Conservation (phyloP, 1,140 invertebrate species). For the Solenopsis invicta region DNA sequence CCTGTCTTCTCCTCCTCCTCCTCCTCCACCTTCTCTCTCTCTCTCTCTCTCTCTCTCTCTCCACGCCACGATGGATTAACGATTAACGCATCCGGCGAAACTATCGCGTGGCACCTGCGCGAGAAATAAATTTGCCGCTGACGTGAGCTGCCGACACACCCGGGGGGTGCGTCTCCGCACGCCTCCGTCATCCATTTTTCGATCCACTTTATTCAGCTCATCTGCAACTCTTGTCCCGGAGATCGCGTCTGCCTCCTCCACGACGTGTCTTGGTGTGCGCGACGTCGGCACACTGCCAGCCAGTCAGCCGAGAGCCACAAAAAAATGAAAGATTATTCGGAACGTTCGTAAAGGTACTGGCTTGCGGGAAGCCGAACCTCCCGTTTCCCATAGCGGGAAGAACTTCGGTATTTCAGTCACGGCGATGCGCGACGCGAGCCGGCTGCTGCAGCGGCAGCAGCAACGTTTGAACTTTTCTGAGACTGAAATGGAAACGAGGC, state of each 20-base stretch:
- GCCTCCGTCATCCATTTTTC: conserved; percentile 18
- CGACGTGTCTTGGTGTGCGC: conserved; percentile 6
- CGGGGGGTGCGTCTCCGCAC: not conserved
- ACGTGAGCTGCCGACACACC: conserved; percentile 15
- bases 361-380: not conserved
- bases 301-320: not conserved
- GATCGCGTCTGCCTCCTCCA: not conserved
- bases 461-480: not conserved
- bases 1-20: too few species aligned
- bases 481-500: not conserved
- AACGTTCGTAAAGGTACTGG: conserved; percentile 8
- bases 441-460: too few species aligned
- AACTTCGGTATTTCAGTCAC: not conserved
- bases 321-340: not conserved
- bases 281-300: conserved; percentile 45
- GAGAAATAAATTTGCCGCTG: conserved; percentile 7
- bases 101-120: not conserved
- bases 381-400: not conserved
- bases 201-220: conserved; percentile 29
- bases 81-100: not conserved
- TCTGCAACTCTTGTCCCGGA: not conserved
- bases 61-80: not conserved
- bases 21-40: not conserved
- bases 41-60: not conserved
- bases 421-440: not conserved